Base-by-base conservation (phyloP, 2,113 vertebrate genomes). In the Neolamprologus variostigma region DNA sequence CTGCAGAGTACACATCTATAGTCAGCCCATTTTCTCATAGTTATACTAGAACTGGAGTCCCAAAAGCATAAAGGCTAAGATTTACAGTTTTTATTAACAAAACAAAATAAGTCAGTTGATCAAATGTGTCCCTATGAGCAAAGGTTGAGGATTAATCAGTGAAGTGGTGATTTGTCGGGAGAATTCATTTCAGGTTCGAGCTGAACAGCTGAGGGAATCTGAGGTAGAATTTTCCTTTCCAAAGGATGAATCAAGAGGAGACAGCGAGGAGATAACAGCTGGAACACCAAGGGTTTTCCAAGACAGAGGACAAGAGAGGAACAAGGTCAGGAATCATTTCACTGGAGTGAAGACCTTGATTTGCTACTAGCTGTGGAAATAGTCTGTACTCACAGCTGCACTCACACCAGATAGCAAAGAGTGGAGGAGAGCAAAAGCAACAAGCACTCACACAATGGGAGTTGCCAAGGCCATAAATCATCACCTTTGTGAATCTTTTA, bases 11-110 rank as follows among this genome's bases (percentile, higher is more conserved):
- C 17, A 51, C 50, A 51, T 54, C 21, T 7, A 4, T 55, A 55
- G 21, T 23, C 6, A 55, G 21, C 0, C 6, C 21, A 55, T 23
- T 23, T 55, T 21, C 2, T 3, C 53, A 55, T 3, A 4, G 2
- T 55, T 55, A 55, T 4, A 55, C 53, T 23, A 23, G 21, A 55
- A 55, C 51, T 54, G n/a, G 51, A 51, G 50, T 2, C 47, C 47
- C 17, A 9, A n/a, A 51, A 54, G 5, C 51, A 54, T 0, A 54
- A 0, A 54, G 19, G 19, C 9, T 3, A n/a, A n/a, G 51, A 21
- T 54, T 54, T 54, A 54, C 9, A 54, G 51, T 54, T 54, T 54
- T 54, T 21, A 54, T 21, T 54, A 21, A 54, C 51, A 11, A 21
- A 21, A 21, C 1, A 1, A 11, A 54, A 54, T 21, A 0, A 54